Evolutionary conservation across 2,888 invertebrate species (phyloP).

Genomic region (Pharmacophagus antenor): DNA sequence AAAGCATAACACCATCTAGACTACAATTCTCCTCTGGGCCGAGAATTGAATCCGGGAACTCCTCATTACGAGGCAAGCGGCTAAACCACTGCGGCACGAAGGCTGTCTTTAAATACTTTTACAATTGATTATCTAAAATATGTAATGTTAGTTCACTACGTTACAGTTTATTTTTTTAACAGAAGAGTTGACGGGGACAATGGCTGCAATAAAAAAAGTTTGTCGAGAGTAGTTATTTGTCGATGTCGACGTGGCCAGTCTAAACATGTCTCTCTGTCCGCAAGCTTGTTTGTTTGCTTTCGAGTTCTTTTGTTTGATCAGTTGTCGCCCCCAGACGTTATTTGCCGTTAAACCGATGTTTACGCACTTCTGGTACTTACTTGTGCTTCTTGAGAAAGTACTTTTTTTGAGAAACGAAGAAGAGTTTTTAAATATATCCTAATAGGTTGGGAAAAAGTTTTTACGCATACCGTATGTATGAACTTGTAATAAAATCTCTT

Average conservation of each 20-base stretch:
- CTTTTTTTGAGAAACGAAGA: too few relatives aligned
- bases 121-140: too few relatives aligned
- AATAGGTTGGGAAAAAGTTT: too few relatives aligned
- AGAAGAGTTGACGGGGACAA: conserved; percentile 15
- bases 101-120: too few relatives aligned
- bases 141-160: not conserved
- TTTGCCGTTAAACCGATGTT: not conserved
- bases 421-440: too few relatives aligned
- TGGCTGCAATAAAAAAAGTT: conserved; percentile 16
- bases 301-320: conserved; percentile 43
- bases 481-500: too few relatives aligned
- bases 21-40: too few relatives aligned
- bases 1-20: too few relatives aligned
- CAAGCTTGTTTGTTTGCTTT: conserved; percentile 44
- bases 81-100: too few relatives aligned
- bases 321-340: conserved; percentile 36
- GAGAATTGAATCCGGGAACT: too few relatives aligned
- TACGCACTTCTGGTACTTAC: not conserved
- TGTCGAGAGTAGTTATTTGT: conserved; percentile 37
- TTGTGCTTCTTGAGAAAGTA: not conserved
- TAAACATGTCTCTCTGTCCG: conserved; percentile 46
- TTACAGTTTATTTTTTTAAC: not conserved
- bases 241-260: conserved; percentile 43
- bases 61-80: too few relatives aligned
- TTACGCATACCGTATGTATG: too few relatives aligned